Base-by-base conservation (phyloP, 2,888 invertebrate species). In the Meteorus colon region DNA sequence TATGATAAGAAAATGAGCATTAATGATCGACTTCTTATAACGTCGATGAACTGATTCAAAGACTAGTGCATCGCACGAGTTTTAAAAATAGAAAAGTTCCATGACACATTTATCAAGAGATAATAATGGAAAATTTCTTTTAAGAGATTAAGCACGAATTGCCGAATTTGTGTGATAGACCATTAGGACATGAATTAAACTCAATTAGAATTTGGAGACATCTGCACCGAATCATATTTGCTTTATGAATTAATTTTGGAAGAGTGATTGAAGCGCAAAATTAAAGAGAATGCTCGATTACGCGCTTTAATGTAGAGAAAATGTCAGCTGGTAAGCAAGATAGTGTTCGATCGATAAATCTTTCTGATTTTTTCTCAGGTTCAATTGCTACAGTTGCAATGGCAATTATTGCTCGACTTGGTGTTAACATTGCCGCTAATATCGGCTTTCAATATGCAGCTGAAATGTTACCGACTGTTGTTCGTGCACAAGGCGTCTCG, bases 401-500 rank as follows among this genome's bases (percentile, higher is more conserved):
- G 81, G 96, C 96, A 31, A 96, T 97, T 80, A 90, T 95, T 78
- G 96, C 96, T 1, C 92, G 97, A 34, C 96, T 97, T 81, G 95
- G 96, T 76, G 95, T 97, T 51, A 97, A 97, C 89, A 95, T 96
- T 70, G 95, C 96, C 0, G 97, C 96, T 89, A 97, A 97, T 90
- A 96, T 97, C 80, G 96, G 96, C 0, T 92, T 97, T 4, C 97
- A 97, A 86, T 97, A 96, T 90, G 96, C 96, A 0, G 96, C 97
- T 0, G 97, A 97, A 88, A 90, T 97, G 70, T 89, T 97, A 24
- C 97, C 97, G 0, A 97, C 97, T 0, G 96, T 96, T 4, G 96
- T 97, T 0, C 89, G 97, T 59, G 97, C 96, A 0, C 96, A 96
- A 87, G 96, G 96, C 0, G 96, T 97, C 0, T 96, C 96, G 0